phyloP scores from a whole-genome alignment of 2,797 vertebrate genomes.

The Acanthornis magna region DNA sequence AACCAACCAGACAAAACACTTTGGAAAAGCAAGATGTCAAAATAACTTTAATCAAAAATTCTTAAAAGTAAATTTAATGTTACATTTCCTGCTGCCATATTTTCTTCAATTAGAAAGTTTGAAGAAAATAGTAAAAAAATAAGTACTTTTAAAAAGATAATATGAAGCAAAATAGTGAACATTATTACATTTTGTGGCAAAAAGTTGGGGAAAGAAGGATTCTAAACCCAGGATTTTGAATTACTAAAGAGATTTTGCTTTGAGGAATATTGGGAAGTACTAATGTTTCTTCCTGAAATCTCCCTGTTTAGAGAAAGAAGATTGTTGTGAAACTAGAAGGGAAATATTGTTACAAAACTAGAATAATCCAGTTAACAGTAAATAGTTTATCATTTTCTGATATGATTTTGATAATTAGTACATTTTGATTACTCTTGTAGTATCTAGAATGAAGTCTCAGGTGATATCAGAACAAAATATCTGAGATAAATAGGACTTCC shows the following conservation, averaged over 20 bases:
- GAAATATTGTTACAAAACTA: neutral
- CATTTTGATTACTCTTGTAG: neutral
- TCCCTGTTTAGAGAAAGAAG: neutral
- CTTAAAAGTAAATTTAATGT: neutral
- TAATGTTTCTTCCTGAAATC: neutral
- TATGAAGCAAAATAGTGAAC: neutral
- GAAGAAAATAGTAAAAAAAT: neutral
- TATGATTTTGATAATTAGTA: neutral
- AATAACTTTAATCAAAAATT: neutral
- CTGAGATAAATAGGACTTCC: neutral
- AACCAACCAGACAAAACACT: neutral
- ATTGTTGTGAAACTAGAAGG: neutral
- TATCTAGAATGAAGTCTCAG: neutral
- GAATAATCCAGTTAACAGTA: neutral
- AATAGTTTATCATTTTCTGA: neutral
- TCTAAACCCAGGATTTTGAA: neutral
- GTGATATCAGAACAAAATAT: neutral
- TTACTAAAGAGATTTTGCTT: neutral
- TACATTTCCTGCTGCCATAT: neutral
- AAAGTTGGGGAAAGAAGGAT: neutral
- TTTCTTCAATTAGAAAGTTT: neutral
- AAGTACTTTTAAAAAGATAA: fast-evolving
- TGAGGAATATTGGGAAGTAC: neutral
- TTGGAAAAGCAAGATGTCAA: neutral
- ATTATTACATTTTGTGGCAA: neutral